Evolutionary conservation across 2,888 invertebrate genomes (phyloP), one percentile per base, ranked within the genome.

Genomic region (Cheilosia vernalis): DNA sequence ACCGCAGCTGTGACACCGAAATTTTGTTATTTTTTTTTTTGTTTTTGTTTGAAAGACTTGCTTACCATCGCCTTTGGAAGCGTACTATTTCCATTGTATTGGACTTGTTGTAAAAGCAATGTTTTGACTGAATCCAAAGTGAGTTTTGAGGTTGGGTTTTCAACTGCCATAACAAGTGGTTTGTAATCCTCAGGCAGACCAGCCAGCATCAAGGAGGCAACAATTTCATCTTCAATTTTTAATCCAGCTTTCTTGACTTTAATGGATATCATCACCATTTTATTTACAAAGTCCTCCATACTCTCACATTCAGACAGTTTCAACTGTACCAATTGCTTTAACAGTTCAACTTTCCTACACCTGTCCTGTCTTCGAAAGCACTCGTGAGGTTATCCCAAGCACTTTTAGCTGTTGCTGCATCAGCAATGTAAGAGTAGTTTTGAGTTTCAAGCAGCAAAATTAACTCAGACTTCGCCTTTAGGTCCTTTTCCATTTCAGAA

Each of bases 181-280:
- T 27, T 27, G 5, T 27, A 27, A 27, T 60, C 60, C 24, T 60
- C 58, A 55, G 24, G 60, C 42, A 53, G 40, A 40, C 51, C 53
- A 53, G 51, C 51, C 66, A 30, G 42, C 37, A 51, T 70, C 37
- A 70, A 56, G 19, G 72, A 51, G 24, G 72, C 56, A 2, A 72
- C 27, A 30, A 30, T 30, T 7, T 30, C 27, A 30, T 30, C 7
- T 6, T 30, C 27, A 6, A 30, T 30, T 67, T 67, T 83, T 21
- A 79, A 70, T 13, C 80, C 80, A 21, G 74, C 64, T 30, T 49
- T 67, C 24, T 19, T 67, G 13, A 67, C 66, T 15, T 67, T 67
- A 9, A 24, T 67, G n/a, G 55, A 53, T n/a, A 9, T 61, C 40
- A 30, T 30, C 7, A 30, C 27, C 27, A 30, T 30, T 30, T 30